phyloP scores from a whole-genome alignment of 2,797 vertebrate genomes.

The Gila robusta region DNA sequence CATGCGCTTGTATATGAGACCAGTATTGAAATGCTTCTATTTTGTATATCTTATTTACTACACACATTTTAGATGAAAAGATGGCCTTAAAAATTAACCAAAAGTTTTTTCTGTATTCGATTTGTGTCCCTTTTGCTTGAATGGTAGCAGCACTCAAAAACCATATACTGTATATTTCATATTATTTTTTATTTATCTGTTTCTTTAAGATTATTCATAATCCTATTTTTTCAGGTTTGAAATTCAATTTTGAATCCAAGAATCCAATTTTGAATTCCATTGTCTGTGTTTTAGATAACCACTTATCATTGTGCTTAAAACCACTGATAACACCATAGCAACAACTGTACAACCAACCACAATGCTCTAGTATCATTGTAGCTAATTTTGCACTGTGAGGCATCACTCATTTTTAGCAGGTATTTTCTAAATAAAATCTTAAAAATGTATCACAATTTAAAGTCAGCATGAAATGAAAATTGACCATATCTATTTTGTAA shows the following conservation, averaged over 20 bases:
- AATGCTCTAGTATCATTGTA: background rate
- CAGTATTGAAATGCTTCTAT: background rate
- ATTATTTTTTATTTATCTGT: background rate
- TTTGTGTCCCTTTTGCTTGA: background rate
- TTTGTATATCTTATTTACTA: background rate
- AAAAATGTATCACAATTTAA: background rate
- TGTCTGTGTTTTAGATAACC: background rate
- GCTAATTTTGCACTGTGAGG: background rate
- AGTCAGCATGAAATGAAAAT: background rate
- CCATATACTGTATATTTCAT: background rate
- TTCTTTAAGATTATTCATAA: background rate
- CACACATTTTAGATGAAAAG: background rate
- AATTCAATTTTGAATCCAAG: background rate
- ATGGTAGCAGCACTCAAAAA: background rate
- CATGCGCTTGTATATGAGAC: background rate
- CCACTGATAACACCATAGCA: background rate
- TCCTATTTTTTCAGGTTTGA: background rate
- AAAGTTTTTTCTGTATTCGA: background rate
- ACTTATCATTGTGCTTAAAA: background rate
- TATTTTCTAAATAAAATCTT: background rate
- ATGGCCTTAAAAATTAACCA: background rate
- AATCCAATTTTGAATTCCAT: background rate
- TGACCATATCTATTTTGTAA: background rate
- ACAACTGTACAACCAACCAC: background rate
- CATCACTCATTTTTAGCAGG: background rate